A percentile compares a stretch with the other conserved stretches of the same genome.
These are phyloP conservation scores for Syngnathus rostellatus DNA, from an alignment of 2,797 vertebrate species.

Conservation along the genomic window DNA sequence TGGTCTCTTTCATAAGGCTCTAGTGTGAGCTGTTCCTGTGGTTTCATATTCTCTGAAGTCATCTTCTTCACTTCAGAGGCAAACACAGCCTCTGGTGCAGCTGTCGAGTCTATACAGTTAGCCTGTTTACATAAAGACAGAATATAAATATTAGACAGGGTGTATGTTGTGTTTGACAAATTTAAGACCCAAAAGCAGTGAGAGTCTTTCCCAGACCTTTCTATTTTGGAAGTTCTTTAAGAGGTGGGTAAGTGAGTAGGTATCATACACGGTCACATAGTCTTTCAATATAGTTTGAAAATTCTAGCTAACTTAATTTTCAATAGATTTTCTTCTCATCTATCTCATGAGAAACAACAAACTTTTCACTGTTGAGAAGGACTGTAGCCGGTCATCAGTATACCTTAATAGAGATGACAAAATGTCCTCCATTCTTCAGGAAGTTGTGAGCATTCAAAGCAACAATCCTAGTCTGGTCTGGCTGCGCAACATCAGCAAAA, in stretches of 20 bases:
- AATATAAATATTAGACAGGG: background rate
- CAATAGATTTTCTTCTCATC: background rate
- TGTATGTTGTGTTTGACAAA: background rate
- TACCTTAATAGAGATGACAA: constrained; percentile 94
- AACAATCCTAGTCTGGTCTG: constrained; percentile 90
- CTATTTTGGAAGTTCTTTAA: background rate
- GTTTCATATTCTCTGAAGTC: constrained; percentile 89
- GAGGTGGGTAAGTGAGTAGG: background rate
- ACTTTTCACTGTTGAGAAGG: background rate
- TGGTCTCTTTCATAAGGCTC: constrained; percentile 91
- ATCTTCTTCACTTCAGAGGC: constrained; percentile 89
- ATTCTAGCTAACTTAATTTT: background rate
- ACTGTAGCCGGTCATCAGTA: background rate
- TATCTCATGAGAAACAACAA: background rate
- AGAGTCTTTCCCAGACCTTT: background rate
- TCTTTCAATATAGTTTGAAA: background rate
- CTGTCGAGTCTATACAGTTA: constrained; percentile 91
- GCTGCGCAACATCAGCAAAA: constrained; percentile 89
- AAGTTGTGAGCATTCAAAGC: constrained; percentile 91
- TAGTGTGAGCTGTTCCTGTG: constrained; percentile 87
- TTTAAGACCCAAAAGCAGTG: background rate
- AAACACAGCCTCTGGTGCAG: constrained; percentile 85
- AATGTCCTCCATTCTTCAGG: constrained; percentile 86
- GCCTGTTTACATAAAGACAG: constrained; percentile 61
- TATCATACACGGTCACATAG: background rate